phyloP scores from a whole-genome alignment of 2,113 vertebrate species.

The Mobula birostris region DNA sequence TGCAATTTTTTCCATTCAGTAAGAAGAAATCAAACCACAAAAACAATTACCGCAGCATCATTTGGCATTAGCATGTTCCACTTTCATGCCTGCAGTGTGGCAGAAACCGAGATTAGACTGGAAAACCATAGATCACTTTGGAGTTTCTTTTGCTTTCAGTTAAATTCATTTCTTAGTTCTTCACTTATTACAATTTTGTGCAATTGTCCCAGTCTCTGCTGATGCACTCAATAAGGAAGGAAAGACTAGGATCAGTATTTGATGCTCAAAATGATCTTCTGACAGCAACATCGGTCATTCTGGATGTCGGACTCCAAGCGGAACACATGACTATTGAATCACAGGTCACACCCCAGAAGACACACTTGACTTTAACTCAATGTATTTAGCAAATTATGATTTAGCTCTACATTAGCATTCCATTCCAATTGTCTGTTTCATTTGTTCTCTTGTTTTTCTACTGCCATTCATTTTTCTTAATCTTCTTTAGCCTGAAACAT shows the following conservation, averaged over 20 bases:
- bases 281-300: background rate
- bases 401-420: no score
- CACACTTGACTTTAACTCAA: no score
- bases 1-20: background rate
- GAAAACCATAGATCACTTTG: background rate
- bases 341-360: no score
- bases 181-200: background rate
- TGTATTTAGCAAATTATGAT: no score
- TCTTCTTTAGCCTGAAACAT: background rate
- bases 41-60: background rate
- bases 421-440: no score
- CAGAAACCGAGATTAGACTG: background rate
- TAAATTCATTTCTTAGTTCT: background rate
- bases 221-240: background rate
- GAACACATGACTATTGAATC: no score
- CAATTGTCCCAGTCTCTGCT: background rate
- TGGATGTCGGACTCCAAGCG: no score
- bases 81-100: background rate
- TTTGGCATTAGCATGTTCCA: background rate
- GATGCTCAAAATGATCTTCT: background rate
- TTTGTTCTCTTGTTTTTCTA: background rate
- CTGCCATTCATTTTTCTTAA: background rate
- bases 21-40: background rate
- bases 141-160: background rate
- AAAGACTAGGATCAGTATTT: background rate